phyloP scores from a whole-genome alignment of 2,113 vertebrate genomes.

The Pteronura brasiliensis region DNA sequence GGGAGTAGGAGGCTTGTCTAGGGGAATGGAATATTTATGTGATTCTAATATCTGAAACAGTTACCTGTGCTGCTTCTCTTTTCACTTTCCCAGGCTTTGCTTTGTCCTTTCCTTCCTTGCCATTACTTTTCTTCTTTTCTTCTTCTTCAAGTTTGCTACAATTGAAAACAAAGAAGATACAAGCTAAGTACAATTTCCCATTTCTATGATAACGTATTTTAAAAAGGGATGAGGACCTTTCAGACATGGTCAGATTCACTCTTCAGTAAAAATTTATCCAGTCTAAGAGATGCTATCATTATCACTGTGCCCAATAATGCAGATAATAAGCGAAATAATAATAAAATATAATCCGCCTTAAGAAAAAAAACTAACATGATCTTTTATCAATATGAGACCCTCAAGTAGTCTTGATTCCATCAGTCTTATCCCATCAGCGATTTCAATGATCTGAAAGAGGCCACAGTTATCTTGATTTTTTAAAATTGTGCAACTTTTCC shows the following conservation, averaged over 20 bases:
- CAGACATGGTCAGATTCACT: not conserved
- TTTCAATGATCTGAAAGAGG: not conserved
- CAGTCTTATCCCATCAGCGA: not conserved
- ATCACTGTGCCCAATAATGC: not conserved
- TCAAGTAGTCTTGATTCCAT: not conserved
- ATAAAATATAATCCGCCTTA: not conserved
- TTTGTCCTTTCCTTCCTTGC: constrained; percentile 53
- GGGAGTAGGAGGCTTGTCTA: not conserved
- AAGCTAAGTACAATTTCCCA: not conserved
- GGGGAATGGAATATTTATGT: not conserved
- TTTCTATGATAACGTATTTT: not conserved
- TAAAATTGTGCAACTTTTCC: not conserved
- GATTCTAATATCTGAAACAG: not conserved
- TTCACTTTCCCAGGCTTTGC: constrained; percentile 47
- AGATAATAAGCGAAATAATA: not conserved
- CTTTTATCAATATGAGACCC: not conserved
- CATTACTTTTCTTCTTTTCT: constrained; percentile 70
- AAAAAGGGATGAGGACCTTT: not conserved
- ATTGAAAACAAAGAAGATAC: constrained; percentile 66
- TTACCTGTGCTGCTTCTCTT: constrained; percentile 68
- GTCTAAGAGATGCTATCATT: not conserved
- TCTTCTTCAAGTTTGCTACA: constrained; percentile 82
- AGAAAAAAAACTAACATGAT: not conserved
- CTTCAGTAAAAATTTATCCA: not conserved
- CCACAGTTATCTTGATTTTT: not conserved